A percentile compares a stretch with the other conserved stretches of the same genome.
Evolutionary conservation across 2,113 vertebrate genomes (phyloP).

Genomic region (Tamias sibiricus): DNA sequence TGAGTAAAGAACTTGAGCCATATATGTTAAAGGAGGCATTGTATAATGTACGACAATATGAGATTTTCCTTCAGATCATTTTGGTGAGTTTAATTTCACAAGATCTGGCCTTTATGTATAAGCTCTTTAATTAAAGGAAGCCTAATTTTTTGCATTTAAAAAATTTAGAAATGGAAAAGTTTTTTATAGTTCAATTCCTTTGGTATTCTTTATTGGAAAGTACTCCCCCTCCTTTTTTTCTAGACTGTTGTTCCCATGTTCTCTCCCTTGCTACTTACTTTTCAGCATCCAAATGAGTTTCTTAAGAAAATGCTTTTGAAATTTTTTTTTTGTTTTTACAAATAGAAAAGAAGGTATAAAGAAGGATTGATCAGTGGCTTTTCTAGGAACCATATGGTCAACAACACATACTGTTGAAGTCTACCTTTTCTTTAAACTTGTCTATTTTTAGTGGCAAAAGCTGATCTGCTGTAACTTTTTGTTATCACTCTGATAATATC

Average conservation of each 20-base stretch:
- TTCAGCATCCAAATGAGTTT: conserved; percentile 8
- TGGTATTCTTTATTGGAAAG: not conserved
- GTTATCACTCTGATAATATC: not conserved
- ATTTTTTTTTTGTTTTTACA: not conserved
- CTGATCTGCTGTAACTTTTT: not conserved
- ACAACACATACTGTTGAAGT: not conserved
- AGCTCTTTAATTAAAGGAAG: not conserved
- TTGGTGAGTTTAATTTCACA: conserved; percentile 88
- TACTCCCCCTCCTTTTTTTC: too few species aligned
- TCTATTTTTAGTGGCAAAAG: conserved; percentile 12
- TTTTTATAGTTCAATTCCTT: not conserved
- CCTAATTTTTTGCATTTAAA: too few species aligned
- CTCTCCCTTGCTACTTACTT: not conserved
- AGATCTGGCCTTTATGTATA: not conserved
- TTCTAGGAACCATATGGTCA: not conserved
- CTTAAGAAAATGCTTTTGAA: not conserved
- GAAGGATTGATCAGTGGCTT: not conserved
- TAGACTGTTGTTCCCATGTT: too few species aligned
- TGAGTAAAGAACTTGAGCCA: conserved; percentile 6
- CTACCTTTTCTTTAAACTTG: not conserved
- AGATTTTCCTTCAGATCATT: conserved; percentile 91
- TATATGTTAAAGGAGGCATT: conserved; percentile 90
- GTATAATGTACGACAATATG: conserved; percentile 92
- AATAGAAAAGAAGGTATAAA: not conserved
- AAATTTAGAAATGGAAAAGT: too few species aligned